Evolutionary conservation across 2,888 invertebrate genomes (phyloP), one percentile per base, ranked within the genome.

Genomic region (Bembecia ichneumoniformis): DNA sequence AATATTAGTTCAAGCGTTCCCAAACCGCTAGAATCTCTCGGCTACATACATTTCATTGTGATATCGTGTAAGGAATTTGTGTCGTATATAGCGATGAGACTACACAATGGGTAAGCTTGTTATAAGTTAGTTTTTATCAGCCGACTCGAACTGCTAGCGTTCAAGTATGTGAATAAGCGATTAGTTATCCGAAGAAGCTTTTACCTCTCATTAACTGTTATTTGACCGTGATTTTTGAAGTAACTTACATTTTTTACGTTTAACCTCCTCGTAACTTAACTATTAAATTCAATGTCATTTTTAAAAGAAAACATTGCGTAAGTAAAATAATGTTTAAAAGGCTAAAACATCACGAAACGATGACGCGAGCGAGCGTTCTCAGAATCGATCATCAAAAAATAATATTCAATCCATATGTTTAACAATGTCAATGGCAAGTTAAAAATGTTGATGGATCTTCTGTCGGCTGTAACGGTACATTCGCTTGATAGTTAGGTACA

Each of bases 181-280:
- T 67, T 64, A 65, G 67, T 67, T 73, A 77, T 76, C 72, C 64
- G 57, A 69, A 76, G 70, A 70, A 77, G 78, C 75, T 81, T 82
- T 82, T 79, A 77, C 77, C 71, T 68, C 67, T 76, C 76, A 79
- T 80, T 80, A 77, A 82, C 82, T 72, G 83, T 82, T 78, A 77
- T 55, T 58, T 67, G 78, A 66, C 81, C 82, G 73, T 71, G 71
- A 28, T 28, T 28, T 28, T 71, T 80, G 57, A 66, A 66, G 65
- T 65, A 62, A 63, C 68, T 74, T 72, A 74, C 73, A 71, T 58
- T 64, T 58, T 59, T 68, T 62, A 68, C 58, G 63, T 63, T 58
- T 58, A 60, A 28, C 28, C 28, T 28, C 9, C 28, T 28, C 9
- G 28, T 28, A 28, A 28, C 9, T 28, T 28, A 28, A 28, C 28